Base-by-base conservation (phyloP, 2,888 invertebrate genomes). In the Apamea monoglypha region DNA sequence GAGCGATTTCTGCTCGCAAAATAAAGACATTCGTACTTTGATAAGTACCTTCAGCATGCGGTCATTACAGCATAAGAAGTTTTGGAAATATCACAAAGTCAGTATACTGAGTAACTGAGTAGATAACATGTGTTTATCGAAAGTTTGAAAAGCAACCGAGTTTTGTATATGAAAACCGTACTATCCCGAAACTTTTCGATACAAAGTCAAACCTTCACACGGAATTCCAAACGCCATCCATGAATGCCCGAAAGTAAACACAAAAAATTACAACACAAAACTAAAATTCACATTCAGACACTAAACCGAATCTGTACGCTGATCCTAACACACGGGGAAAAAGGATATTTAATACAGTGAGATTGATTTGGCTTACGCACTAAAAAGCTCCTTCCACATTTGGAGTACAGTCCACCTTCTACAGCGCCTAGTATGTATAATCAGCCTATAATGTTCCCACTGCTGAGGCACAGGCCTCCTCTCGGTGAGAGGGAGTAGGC, bases 221-320 rank as follows among this genome's bases (percentile, higher is more conserved):
- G 29, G 6, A 0, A 56, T 63, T 14, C 21, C 16, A 1, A 81
- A 36, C 69, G 36, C 63, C 56, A 81, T 64, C 80, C 64, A 69
- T 50, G 53, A 69, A 53, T 21, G 16, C 12, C 6, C 0, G 18
- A 25, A 56, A 36, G 21, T 32, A 53, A 80, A 61, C 32, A n/a
- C 3, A 50, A 40, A 29, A 29, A 6, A 47, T 76, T 25, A n/a
- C n/a, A n/a, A n/a, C n/a, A n/a, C 18, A 8, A 44, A 69, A 4
- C 8, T 14, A 63, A 10, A 32, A 53, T 16, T 25, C 10, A 32
- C 7, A 32, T 32, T 63, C 10, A 10, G 12, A 53, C 12, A 8
- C 1, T 53, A 56, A 66, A 6, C 1, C 18, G 21, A 59, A 47
- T 50, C 14, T 61, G 5, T 14, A 36, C 12, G 18, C 47, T 21